Percentiles rank a stretch among this genome's conserved stretches.
Evolutionary conservation across 2,113 vertebrate species (phyloP).

Genomic region (Pimephales promelas): DNA sequence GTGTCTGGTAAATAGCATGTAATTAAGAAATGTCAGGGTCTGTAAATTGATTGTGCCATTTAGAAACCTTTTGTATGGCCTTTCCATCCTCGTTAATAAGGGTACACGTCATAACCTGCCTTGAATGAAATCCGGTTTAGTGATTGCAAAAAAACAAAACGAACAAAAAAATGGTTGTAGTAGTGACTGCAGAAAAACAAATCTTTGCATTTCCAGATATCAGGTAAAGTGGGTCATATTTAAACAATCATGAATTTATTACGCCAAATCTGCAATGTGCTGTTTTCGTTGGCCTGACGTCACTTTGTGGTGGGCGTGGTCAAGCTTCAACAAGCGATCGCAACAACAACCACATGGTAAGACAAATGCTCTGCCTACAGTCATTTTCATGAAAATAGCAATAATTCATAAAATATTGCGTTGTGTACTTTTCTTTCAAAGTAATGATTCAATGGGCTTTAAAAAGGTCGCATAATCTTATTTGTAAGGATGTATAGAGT

Average conservation of each 20-base stretch:
- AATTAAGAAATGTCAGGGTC: not conserved
- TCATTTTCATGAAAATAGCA: not conserved
- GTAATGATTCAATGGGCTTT: not conserved
- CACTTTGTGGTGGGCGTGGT: not conserved
- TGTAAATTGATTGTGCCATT: not conserved
- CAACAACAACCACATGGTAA: conserved; percentile 6
- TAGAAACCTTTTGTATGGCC: not conserved
- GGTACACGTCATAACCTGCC: not conserved
- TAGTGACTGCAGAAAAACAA: not conserved
- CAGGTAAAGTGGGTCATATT: not conserved
- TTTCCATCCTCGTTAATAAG: not conserved
- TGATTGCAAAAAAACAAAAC: no score
- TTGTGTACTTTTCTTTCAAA: not conserved
- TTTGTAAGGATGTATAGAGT: not conserved
- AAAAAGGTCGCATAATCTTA: not conserved
- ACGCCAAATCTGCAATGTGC: not conserved
- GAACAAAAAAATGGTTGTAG: no score
- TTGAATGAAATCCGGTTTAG: not conserved
- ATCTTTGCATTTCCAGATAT: not conserved
- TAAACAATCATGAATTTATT: conserved; percentile 2
- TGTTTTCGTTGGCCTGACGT: not conserved
- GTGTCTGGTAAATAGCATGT: not conserved
- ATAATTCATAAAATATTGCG: not conserved
- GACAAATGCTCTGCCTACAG: not conserved
- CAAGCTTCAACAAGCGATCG: not conserved